Percentiles rank a stretch among this genome's conserved stretches.
These are phyloP conservation scores for Chromoteleia sp. DNA, from an alignment of 2,888 invertebrate species.

Conservation along the genomic window DNA sequence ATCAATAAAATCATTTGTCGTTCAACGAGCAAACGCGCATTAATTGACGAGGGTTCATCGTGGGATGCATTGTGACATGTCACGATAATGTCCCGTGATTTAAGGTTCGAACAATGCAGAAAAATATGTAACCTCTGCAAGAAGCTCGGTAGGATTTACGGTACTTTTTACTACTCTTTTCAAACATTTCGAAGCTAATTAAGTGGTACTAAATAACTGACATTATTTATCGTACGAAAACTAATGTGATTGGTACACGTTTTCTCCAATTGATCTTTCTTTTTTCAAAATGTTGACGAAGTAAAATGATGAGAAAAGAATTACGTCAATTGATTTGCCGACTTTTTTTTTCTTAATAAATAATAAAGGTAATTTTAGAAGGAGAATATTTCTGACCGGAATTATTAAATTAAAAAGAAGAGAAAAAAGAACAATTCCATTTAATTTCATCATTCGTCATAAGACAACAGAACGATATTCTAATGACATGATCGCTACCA, in stretches of 20 bases:
- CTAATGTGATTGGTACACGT: no score
- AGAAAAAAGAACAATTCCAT: constrained; percentile 18
- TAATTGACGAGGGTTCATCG: constrained; percentile 55
- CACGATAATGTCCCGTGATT: constrained; percentile 60
- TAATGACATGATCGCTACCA: constrained; percentile 50
- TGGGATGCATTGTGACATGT: constrained; percentile 56
- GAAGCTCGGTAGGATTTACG: constrained; percentile 2
- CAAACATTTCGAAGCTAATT: background rate
- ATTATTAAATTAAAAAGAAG: background rate
- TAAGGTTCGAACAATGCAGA: constrained; percentile 7
- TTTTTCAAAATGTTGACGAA: no score
- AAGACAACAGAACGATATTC: constrained; percentile 52
- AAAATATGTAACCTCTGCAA: constrained; percentile 22
- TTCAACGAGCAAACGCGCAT: constrained; percentile 36
- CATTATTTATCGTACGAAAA: background rate
- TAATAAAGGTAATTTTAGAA: no score
- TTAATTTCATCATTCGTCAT: constrained; percentile 38
- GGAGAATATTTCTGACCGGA: background rate
- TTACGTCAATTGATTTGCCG: no score
- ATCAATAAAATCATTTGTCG: constrained; percentile 63
- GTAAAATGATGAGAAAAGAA: no score
- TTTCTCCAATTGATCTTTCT: no score
- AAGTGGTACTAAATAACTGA: constrained; percentile 4
- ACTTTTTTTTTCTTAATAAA: no score
- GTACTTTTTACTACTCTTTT: background rate